phyloP scores from a whole-genome alignment of 1,140 invertebrate species.

The Diorhabda elongata region DNA sequence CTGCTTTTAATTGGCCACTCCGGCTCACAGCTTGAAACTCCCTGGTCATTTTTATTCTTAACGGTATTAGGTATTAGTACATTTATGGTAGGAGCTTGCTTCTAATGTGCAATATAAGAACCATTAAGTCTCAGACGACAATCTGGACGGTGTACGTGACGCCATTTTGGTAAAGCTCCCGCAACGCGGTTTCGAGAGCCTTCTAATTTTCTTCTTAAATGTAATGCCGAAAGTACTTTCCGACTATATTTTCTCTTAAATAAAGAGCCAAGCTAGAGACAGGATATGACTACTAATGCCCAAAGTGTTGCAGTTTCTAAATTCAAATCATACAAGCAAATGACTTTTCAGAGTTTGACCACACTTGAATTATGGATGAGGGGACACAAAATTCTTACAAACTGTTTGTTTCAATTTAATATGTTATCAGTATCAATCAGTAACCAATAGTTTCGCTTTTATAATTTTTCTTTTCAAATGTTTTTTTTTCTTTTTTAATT shows the following conservation, averaged over 20 bases:
- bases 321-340: no score
- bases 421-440: no score
- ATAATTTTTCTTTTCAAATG: no score
- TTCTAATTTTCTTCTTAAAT: conserved; percentile 12
- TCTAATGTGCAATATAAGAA: conserved; percentile 19
- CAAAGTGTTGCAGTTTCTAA: no score
- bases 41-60: conserved; percentile 14
- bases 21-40: conserved; percentile 13
- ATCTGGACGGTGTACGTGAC: conserved; percentile 12
- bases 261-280: not conserved
- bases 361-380: no score
- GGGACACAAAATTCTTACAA: no score
- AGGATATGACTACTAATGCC: not conserved
- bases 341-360: no score
- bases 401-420: no score
- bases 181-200: conserved; percentile 5
- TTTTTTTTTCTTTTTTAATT: no score
- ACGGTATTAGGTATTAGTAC: conserved; percentile 19
- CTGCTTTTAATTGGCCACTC: conserved; percentile 12
- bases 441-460: no score
- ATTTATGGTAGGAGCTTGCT: conserved; percentile 12
- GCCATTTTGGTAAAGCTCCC: conserved; percentile 8
- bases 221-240: not conserved
- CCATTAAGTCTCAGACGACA: conserved; percentile 16
- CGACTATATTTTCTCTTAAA: not conserved